phyloP scores from a whole-genome alignment of 2,797 vertebrate species.

The Lagocephalus sceleratus region DNA sequence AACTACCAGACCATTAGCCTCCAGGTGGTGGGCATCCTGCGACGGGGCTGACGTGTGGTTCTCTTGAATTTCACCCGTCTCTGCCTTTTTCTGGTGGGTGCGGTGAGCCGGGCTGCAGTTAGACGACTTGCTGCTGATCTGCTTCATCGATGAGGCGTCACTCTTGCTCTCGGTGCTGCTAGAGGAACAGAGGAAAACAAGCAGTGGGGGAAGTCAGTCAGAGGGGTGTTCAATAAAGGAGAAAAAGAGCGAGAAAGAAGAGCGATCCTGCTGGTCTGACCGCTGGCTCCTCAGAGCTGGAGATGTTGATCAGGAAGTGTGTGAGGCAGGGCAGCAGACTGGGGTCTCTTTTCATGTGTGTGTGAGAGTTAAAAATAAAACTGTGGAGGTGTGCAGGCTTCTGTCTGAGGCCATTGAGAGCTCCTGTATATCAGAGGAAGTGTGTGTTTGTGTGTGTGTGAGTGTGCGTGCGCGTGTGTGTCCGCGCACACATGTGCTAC shows the following conservation, averaged over 20 bases:
- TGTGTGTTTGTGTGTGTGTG: constrained; percentile 17
- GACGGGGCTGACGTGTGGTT: constrained; percentile 23
- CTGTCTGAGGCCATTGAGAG: constrained; percentile 46
- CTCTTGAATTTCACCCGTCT: constrained; percentile 29
- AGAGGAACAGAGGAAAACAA: constrained; percentile 48
- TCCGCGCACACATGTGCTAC: constrained; percentile 26
- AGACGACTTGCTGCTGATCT: constrained; percentile 60
- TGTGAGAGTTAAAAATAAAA: constrained; percentile 74
- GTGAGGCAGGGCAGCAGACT: constrained; percentile 9
- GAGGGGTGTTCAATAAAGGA: constrained; percentile 1
- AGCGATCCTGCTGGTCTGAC: constrained; percentile 1
- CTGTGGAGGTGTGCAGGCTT: constrained; percentile 57
- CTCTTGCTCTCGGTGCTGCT: constrained; percentile 67
- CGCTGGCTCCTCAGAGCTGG: constrained; percentile 1
- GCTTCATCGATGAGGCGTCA: constrained; percentile 63
- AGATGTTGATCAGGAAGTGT: constrained; percentile 9
- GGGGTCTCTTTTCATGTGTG: constrained; percentile 25
- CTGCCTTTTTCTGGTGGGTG: constrained; percentile 27
- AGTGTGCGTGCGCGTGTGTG: constrained; percentile 11
- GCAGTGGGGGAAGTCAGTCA: constrained; percentile 49
- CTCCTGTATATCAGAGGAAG: constrained; percentile 45
- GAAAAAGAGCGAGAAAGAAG: not conserved
- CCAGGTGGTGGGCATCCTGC: constrained; percentile 56
- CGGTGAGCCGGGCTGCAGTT: constrained; percentile 67
- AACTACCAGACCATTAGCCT: constrained; percentile 66